Conservation (phyloP, 2,888 invertebrate species). For the Aleiodes alternator region DNA sequence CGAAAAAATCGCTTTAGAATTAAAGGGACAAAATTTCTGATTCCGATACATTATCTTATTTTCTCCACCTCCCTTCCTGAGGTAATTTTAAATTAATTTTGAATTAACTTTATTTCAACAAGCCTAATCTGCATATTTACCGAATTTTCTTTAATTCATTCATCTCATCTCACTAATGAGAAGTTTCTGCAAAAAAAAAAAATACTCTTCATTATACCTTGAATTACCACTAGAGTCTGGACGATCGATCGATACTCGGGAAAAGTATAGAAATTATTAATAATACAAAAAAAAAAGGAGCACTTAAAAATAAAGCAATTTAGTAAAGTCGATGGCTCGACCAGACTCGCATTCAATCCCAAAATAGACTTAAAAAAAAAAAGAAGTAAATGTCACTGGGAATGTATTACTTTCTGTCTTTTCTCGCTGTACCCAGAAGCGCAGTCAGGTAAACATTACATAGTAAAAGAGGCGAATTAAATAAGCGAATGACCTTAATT, state of each 20-base stretch:
- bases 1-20: no score
- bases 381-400: conserved; percentile 52
- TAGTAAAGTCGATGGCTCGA: conserved; percentile 22
- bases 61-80: no score
- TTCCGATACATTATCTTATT: no score
- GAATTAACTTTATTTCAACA: neutral
- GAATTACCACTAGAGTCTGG: neutral
- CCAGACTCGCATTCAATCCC: neutral
- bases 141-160: conserved; percentile 36
- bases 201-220: neutral
- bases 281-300: no score
- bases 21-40: no score
- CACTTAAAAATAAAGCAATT: neutral
- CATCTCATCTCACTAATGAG: conserved; percentile 16
- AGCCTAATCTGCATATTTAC: neutral
- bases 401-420: conserved; percentile 69
- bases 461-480: conserved; percentile 46
- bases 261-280: neutral
- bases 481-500: conserved; percentile 51
- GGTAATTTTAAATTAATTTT: no score
- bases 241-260: conserved; percentile 1
- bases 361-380: conserved; percentile 21
- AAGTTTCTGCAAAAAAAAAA: no score
- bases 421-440: conserved; percentile 73
- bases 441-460: conserved; percentile 72